Conservation (phyloP, 2,113 vertebrate species). For the Thermophis baileyi region DNA sequence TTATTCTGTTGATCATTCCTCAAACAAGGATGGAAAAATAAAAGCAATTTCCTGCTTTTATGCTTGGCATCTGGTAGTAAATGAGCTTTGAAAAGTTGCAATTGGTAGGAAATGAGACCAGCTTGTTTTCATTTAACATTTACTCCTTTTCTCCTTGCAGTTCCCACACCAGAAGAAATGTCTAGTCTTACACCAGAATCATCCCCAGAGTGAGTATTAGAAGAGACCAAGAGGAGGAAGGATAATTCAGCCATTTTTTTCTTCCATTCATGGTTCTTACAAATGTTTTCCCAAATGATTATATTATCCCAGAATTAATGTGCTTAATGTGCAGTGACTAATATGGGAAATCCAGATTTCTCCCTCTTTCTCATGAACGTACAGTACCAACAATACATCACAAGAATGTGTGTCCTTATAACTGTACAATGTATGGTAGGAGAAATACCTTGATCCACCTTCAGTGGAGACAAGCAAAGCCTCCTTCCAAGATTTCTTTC, state of each 20-base stretch:
- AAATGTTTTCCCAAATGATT: background rate
- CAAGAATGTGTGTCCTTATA: no score
- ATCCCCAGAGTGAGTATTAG: slow-evolving; percentile 85
- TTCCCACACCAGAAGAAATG: slow-evolving; percentile 93
- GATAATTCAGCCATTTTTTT: background rate
- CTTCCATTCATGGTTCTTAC: background rate
- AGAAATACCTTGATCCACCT: background rate
- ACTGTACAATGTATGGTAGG: background rate
- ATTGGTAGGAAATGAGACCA: background rate
- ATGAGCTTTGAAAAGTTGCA: background rate
- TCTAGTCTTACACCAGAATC: slow-evolving; percentile 91
- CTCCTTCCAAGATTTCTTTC: background rate
- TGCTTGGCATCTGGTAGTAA: background rate
- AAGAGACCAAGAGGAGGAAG: background rate
- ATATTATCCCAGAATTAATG: background rate
- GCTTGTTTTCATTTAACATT: background rate
- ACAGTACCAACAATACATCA: background rate
- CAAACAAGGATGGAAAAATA: background rate
- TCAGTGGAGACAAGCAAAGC: background rate
- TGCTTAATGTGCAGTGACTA: no score
- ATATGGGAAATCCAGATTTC: background rate
- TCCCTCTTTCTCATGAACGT: background rate
- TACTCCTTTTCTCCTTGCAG: slow-evolving; percentile 56
- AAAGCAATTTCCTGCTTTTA: background rate
- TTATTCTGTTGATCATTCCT: background rate